phyloP scores from a whole-genome alignment of 2,888 invertebrate genomes.

The Caenorhabditis panamensis region DNA sequence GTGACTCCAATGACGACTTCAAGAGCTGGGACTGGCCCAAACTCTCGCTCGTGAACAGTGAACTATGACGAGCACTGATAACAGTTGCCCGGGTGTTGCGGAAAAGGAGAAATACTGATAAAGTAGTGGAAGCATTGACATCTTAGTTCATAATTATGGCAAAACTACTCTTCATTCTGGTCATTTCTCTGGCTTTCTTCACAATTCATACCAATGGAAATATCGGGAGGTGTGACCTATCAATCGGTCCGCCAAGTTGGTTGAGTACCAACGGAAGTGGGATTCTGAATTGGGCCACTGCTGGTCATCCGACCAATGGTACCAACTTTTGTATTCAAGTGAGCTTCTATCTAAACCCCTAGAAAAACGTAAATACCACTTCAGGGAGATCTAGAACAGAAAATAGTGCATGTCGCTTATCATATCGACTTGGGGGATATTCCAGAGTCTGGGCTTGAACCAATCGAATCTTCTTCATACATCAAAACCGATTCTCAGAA shows the following conservation, averaged over 20 bases:
- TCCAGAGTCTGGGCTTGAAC: background rate
- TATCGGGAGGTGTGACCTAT: constrained; percentile 52
- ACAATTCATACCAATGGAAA: background rate
- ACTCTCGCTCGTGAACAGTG: background rate
- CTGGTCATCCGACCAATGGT: constrained; percentile 53
- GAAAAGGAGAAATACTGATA: no score
- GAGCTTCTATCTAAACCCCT: background rate
- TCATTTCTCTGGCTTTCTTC: constrained; percentile 1
- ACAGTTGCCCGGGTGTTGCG: background rate
- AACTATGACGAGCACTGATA: constrained; percentile 22
- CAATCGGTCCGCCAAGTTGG: constrained; percentile 52
- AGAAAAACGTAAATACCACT: background rate
- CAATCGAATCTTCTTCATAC: background rate
- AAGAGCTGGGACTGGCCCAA: no score
- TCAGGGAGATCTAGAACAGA: constrained; percentile 37
- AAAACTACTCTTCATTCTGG: background rate
- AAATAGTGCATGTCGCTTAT: constrained; percentile 60
- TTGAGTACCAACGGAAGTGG: constrained; percentile 62
- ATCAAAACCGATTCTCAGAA: constrained; percentile 11
- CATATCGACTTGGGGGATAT: constrained; percentile 54
- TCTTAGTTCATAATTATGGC: background rate
- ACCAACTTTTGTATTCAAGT: constrained; percentile 64
- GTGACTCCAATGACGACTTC: background rate
- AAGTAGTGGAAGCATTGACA: no score
- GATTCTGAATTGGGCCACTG: constrained; percentile 60